Conservation (phyloP, 2,113 vertebrate genomes). For the Carassius gibelio region DNA sequence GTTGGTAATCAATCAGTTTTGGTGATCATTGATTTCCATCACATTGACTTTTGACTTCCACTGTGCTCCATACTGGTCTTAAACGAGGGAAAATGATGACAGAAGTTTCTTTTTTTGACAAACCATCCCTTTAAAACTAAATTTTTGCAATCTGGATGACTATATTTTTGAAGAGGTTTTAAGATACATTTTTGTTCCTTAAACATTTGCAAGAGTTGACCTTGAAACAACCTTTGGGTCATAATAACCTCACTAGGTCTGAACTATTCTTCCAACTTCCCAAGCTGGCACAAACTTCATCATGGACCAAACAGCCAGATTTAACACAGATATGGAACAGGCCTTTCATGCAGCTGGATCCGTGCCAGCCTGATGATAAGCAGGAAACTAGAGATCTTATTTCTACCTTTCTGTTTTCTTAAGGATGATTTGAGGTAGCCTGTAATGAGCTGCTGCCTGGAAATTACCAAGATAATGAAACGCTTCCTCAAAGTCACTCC, state of each 20-base stretch:
- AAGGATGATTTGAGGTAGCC: conserved; percentile 10
- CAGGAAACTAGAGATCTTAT: background rate
- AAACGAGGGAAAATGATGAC: background rate
- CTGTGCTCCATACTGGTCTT: background rate
- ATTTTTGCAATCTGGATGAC: background rate
- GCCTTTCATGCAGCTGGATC: conserved; percentile 12
- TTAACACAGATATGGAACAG: conserved; percentile 44
- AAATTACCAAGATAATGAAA: conserved; percentile 32
- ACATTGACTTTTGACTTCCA: background rate
- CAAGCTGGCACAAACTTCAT: background rate
- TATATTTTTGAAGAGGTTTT: background rate
- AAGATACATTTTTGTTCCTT: background rate
- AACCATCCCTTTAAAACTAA: background rate
- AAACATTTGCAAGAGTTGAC: background rate
- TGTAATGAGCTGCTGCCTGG: background rate
- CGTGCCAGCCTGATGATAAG: background rate
- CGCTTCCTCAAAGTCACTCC: background rate
- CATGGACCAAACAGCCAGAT: conserved; percentile 27
- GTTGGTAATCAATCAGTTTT: background rate
- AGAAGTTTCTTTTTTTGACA: background rate
- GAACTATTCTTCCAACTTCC: background rate
- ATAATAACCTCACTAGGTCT: conserved; percentile 40
- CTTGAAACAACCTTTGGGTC: background rate
- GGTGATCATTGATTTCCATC: background rate
- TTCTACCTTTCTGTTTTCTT: conserved; percentile 38